These are phyloP conservation scores for Buphagus erythrorhynchus DNA, from an alignment of 2,797 vertebrate species.

Conservation along the genomic window DNA sequence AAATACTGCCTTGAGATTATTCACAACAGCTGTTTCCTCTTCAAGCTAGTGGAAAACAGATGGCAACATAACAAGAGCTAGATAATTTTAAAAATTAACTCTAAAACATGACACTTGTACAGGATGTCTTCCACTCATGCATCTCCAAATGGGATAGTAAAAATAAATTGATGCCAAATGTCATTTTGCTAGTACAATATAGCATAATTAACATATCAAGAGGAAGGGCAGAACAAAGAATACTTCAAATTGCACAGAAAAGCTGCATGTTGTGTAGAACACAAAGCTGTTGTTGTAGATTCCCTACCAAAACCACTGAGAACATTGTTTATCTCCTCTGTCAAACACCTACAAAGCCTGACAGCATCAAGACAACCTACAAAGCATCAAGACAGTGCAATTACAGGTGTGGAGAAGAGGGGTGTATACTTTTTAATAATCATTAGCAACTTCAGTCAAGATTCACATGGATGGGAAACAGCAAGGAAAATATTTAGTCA, in stretches of 20 bases:
- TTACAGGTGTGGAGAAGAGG: background rate
- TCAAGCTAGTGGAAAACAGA: slow-evolving; percentile 66
- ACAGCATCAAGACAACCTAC: background rate
- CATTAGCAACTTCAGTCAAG: background rate
- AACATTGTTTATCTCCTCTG: background rate
- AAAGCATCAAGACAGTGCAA: background rate
- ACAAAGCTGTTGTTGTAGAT: background rate
- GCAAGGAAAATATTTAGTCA: background rate
- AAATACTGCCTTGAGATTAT: slow-evolving; percentile 46
- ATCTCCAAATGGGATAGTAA: slow-evolving; percentile 28
- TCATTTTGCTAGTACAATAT: slow-evolving; percentile 16
- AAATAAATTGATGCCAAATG: slow-evolving; percentile 15
- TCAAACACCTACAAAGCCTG: background rate
- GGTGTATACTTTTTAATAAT: background rate
- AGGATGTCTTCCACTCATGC: slow-evolving; percentile 45
- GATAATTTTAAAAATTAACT: slow-evolving; percentile 48
- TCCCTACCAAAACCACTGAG: background rate
- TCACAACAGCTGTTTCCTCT: slow-evolving; percentile 63
- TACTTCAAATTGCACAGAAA: background rate
- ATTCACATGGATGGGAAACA: background rate
- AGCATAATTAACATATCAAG: slow-evolving; percentile 21
- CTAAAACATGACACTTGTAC: slow-evolving; percentile 45
- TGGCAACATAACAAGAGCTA: slow-evolving; percentile 57
- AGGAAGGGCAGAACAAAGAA: slow-evolving; percentile 38
- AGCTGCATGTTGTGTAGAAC: background rate